Evolutionary conservation across 2,888 invertebrate species (phyloP), one percentile per base, ranked within the genome.

Genomic region (Microctonus aethiopoides): DNA sequence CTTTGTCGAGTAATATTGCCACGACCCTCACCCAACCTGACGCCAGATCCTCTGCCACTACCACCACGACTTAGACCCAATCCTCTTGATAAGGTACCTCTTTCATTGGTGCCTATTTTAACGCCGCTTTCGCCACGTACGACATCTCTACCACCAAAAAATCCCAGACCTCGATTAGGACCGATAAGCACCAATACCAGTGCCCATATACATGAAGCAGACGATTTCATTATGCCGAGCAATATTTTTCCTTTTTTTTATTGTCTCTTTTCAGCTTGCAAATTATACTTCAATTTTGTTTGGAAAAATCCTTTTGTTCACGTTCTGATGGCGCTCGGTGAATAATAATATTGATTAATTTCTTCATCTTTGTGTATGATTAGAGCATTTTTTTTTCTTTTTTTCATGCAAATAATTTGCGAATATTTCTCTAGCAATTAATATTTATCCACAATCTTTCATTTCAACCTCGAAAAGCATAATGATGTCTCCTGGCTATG

Each of bases 91-190:
- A 81, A 75, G 46, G 82, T 70, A 4, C 80, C 78, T 9, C 83
- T 77, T 7, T 81, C 79, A 60, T 67, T 77, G 39, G 75, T 78
- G 29, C 87, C 87, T 63, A 87, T 83, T 70, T 85, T 84, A 59
- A 87, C 82, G 16, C 84, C 81, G 65, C 84, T 86, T 66, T 83
- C 84, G 1, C 82, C 81, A 36, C 86, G 78, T 24, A 81, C 79
- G 13, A 80, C 74, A 11, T 79, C 79, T 26, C 77, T 78, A 6
- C 73, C 76, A 32, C 77, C 77, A 2, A 77, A 74, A 65, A 74
- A 75, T 61, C 76, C 77, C n/a, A 77, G 54, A 29, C 76, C 73
- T 46, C 73, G 67, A 39, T 73, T 73, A 24, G 71, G 46, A 46
- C 72, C 71, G 64, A 74, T 52, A 64, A 73, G 34, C 57, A 74